These are phyloP conservation scores for Nycticorax nycticorax DNA, from an alignment of 2,113 vertebrate genomes.

Conservation along the genomic window DNA sequence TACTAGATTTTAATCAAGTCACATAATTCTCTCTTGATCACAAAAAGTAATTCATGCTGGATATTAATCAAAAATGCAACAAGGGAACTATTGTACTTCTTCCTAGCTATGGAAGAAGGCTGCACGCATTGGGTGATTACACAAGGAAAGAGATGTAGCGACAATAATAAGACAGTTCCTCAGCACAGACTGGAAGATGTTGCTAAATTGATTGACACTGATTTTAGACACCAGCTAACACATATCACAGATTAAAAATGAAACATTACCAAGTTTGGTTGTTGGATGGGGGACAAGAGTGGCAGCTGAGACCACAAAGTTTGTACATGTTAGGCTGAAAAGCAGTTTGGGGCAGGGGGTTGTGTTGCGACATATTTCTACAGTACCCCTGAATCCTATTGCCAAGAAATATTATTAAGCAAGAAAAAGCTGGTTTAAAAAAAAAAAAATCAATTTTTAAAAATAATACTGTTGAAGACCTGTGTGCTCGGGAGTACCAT, in stretches of 20 bases:
- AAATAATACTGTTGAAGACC: background rate
- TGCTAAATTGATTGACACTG: background rate
- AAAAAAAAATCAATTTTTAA: background rate
- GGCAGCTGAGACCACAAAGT: background rate
- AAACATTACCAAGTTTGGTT: background rate
- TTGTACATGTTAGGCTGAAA: background rate
- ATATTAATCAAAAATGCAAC: background rate
- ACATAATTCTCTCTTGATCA: background rate
- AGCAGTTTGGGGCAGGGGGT: background rate
- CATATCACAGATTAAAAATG: background rate
- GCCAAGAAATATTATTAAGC: background rate
- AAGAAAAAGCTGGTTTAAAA: background rate
- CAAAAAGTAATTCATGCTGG: background rate
- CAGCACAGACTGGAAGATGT: background rate
- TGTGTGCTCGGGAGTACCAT: accelerated
- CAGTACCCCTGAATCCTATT: background rate
- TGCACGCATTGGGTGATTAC: background rate
- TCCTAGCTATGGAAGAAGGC: background rate
- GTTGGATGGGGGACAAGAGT: background rate
- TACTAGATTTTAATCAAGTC: background rate
- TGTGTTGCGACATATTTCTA: background rate
- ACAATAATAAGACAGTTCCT: background rate
- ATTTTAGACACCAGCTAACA: background rate
- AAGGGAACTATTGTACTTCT: background rate
- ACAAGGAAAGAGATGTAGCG: background rate